Conservation (phyloP, 2,797 vertebrate species). For the Euthynnus affinis region DNA sequence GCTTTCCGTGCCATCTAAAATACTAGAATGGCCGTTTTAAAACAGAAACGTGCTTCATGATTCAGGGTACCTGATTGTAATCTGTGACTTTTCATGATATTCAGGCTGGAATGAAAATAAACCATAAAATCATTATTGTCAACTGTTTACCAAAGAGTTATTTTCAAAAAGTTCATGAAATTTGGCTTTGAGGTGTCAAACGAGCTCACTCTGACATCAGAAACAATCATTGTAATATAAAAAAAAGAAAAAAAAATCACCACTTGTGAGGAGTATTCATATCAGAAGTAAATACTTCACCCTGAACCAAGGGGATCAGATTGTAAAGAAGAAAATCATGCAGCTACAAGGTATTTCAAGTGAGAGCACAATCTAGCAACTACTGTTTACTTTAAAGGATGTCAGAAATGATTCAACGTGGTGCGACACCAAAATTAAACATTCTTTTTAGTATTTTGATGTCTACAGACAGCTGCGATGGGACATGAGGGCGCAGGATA, state of each 20-base stretch:
- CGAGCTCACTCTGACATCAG: too few relatives aligned
- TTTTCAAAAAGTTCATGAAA: not conserved
- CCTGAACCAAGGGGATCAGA: not conserved
- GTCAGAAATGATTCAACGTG: not conserved
- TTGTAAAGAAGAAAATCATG: not conserved
- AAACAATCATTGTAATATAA: not conserved
- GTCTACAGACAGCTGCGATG: slow-evolving; percentile 60
- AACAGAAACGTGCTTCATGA: slow-evolving; percentile 4
- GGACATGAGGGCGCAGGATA: slow-evolving; percentile 38
- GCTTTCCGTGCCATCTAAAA: not conserved
- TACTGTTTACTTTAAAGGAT: not conserved
- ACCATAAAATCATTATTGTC: too few relatives aligned
- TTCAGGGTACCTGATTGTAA: not conserved
- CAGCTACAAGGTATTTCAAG: not conserved
- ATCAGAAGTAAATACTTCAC: not conserved
- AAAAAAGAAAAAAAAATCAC: too few relatives aligned
- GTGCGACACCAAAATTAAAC: too few relatives aligned
- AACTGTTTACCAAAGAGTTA: not conserved
- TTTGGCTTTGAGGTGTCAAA: too few relatives aligned
- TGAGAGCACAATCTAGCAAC: not conserved
- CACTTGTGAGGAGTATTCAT: not conserved
- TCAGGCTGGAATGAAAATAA: not conserved
- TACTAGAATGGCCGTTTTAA: not conserved
- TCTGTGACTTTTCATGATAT: not conserved
- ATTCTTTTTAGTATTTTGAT: not conserved